phyloP scores from a whole-genome alignment of 2,888 invertebrate species.

The Drosophila limbata region DNA sequence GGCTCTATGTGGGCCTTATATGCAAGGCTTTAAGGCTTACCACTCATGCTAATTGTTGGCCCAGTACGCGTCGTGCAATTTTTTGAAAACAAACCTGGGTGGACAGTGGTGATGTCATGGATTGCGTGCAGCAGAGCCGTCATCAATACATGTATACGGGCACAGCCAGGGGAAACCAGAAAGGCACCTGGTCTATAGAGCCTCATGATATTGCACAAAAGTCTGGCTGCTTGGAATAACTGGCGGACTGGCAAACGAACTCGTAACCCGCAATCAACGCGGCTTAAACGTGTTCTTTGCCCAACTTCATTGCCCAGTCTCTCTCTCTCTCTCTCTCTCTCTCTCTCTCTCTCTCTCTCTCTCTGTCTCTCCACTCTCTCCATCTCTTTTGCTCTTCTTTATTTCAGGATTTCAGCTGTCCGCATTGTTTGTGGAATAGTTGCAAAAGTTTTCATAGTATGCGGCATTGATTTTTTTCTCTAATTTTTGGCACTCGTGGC shows the following conservation, averaged over 20 bases:
- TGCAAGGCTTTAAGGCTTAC: neutral
- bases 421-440: conserved; percentile 50
- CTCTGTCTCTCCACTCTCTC: neutral
- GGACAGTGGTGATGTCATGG: conserved; percentile 77
- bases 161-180: conserved; percentile 11
- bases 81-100: conserved; percentile 22
- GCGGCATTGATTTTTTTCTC: conserved; percentile 65
- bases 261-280: conserved; percentile 68
- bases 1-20: conserved; percentile 17
- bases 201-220: conserved; percentile 33
- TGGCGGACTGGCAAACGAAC: conserved; percentile 51
- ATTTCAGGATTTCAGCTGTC: conserved; percentile 39
- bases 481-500: conserved; percentile 27
- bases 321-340: neutral
- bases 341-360: neutral
- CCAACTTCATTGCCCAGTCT: conserved; percentile 6
- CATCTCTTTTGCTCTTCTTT: neutral
- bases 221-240: conserved; percentile 37
- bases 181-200: conserved; percentile 13
- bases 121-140: conserved; percentile 81
- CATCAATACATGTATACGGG: conserved; percentile 66
- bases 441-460: conserved; percentile 41
- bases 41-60: conserved; percentile 43
- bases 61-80: conserved; percentile 23
- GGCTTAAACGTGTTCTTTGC: conserved; percentile 60